These are phyloP conservation scores for Parnassius orleans DNA, from an alignment of 2,888 invertebrate genomes.

Conservation along the genomic window DNA sequence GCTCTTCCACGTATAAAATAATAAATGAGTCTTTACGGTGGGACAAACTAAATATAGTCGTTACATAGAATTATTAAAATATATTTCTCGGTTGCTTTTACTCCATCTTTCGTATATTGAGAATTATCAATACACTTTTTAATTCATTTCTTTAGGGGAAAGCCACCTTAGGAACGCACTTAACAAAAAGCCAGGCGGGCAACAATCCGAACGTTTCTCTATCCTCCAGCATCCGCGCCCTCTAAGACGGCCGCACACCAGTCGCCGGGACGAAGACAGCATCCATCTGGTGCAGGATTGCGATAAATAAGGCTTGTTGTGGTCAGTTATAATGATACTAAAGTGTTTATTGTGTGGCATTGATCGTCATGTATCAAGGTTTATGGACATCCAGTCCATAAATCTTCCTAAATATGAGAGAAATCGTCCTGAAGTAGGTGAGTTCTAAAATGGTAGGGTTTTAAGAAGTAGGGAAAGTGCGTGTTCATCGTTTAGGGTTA, in stretches of 20 bases:
- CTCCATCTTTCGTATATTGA: no score
- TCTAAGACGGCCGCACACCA: constrained; percentile 52
- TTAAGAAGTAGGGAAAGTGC: not conserved
- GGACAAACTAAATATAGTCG: no score
- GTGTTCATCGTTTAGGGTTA: not conserved
- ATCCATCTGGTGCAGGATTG: constrained; percentile 64
- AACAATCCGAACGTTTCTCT: constrained; percentile 63
- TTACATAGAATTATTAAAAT: no score
- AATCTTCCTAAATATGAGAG: not conserved
- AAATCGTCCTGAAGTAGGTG: not conserved
- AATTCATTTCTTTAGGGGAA: constrained; percentile 55
- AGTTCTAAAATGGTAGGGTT: not conserved
- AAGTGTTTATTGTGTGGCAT: not conserved
- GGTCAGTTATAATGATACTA: not conserved
- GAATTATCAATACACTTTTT: no score
- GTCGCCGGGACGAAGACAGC: constrained; percentile 58
- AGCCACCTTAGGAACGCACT: constrained; percentile 69
- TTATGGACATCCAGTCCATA: not conserved
- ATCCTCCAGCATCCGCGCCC: constrained; percentile 69
- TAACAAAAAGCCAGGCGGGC: constrained; percentile 54
- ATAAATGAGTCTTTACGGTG: no score
- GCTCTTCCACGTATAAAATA: no score
- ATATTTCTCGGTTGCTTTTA: no score
- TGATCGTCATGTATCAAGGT: not conserved
- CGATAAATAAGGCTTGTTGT: constrained; percentile 52